Evolutionary conservation across 2,888 invertebrate species (phyloP), one percentile per base, ranked within the genome.

Genomic region (Hedychridium roseum): DNA sequence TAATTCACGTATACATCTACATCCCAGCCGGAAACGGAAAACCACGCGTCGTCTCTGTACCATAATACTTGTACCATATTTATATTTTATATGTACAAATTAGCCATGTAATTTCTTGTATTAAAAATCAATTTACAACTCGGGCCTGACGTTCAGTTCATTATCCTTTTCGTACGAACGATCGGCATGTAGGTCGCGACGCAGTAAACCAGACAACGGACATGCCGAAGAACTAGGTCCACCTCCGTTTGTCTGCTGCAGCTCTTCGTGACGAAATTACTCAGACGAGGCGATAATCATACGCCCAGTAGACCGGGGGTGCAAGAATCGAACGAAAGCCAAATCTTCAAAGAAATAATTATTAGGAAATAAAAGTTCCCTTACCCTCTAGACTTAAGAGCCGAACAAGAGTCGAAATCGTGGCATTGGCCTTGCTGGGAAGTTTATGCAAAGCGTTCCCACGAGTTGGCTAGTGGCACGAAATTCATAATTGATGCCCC

Each of bases 81-180:
- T 76, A 78, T 78, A 77, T 78, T 77, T 78, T 76, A 73, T 77
- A 77, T 78, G 77, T 78, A 78, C 76, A 78, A 76, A 78, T 73
- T 78, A 78, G 75, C 64, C 57, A 76, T 68, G 71, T 77, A 76
- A 76, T 76, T 71, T 74, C 74, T 78, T 78, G 77, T 77, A 78
- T 76, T 78, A 78, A 78, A 78, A 74, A 76, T 70, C 71, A 71
- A 74, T 74, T 75, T 71, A 74, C 71, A 71, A 73, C 64, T 70
- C 68, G 64, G 23, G 52, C 18, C 11, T n/a, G n/a, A n/a, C n/a
- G n/a, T n/a, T n/a, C n/a, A n/a, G n/a, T n/a, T n/a, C n/a, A n/a
- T n/a, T n/a, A n/a, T n/a, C n/a, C n/a, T n/a, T n/a, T n/a, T n/a
- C n/a, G n/a, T n/a, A 54, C 52, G 51, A 60, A 52, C 55, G 46